Base-by-base conservation (phyloP, 2,113 vertebrate genomes). In the Gasterosteus nipponicus region DNA sequence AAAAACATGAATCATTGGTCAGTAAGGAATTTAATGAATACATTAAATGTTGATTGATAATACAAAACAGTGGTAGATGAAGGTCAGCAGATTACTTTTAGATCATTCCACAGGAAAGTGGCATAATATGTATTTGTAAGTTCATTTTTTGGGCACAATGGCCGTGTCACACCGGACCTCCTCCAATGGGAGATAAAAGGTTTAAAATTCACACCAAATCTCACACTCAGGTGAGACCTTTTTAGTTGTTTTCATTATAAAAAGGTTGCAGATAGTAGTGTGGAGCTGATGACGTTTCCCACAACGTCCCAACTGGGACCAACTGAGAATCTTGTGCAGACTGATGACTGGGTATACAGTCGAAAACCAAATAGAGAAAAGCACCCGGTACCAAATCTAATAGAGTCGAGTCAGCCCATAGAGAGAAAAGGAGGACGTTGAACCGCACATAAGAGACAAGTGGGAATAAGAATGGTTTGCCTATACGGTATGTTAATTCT, bases 401-500 rank as follows among this genome's bases (percentile, higher is more conserved):
- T 49, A 2, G 12, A 46, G 14, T 46, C 44, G 18, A 49, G 47
- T 7, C 18, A 0, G n/a, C 1, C 49, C n/a, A 22, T 53, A 4
- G 19, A 53, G n/a, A 2, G 12, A 16, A 47, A 16, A 18, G 1
- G 46, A 47, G 14, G 12, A 47, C 16, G 46, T 1, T 14, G 15
- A 16, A 47, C 46, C 46, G 46, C 16, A 15, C 14, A 16, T 47
- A 47, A 16, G 46, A 15, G 44, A 46, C 44, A 14, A 15, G 14
- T 46, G 19, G 53, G 53, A 29, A 31, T 14, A 26, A 57, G 54
- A 31, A 29, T 7, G 54, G 22, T 10, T 6, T 56, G 11, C 22
- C 22, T 56, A 29, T 14, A 26, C 22, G 47, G 47, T 18, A 49
- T 73, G 71, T 69, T 64, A 82, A 74, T 78, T 86, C 62, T 84